Evolutionary conservation across 2,888 invertebrate genomes (phyloP).

Genomic region (Escarpia spicata): DNA sequence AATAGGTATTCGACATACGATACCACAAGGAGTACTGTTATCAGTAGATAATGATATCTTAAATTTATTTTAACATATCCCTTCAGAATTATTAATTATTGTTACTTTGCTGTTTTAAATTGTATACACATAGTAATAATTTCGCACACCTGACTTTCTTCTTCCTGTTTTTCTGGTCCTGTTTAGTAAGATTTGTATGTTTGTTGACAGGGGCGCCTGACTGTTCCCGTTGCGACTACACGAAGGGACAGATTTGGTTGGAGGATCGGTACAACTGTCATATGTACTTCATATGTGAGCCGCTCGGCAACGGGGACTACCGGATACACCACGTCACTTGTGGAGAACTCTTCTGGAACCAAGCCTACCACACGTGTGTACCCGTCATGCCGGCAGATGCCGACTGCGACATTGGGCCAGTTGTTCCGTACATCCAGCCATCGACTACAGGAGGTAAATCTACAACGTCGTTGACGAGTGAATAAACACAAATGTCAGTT

Average conservation of each 20-base stretch:
- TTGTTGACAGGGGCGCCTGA: not conserved
- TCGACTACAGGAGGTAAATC: not conserved
- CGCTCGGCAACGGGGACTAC: not conserved
- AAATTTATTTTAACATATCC: not conserved
- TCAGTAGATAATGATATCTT: not conserved
- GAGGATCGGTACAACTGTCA: not conserved
- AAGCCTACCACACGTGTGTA: not conserved
- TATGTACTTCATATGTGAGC: not conserved
- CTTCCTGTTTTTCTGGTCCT: no score
- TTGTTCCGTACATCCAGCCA: not conserved
- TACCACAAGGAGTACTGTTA: not conserved
- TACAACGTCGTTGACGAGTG: not conserved
- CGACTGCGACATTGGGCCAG: not conserved
- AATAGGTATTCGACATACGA: not conserved
- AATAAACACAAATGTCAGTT: no score
- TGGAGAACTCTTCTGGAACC: not conserved
- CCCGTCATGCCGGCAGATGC: not conserved
- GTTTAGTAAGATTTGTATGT: not conserved
- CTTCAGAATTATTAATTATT: not conserved
- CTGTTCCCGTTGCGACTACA: conserved; percentile 6
- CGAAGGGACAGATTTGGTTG: not conserved
- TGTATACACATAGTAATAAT: not conserved
- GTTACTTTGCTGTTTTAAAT: not conserved
- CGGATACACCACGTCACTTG: conserved; percentile 3
- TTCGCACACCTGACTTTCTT: not conserved